phyloP scores from a whole-genome alignment of 2,113 vertebrate genomes.

The Hippocampus zosterae region DNA sequence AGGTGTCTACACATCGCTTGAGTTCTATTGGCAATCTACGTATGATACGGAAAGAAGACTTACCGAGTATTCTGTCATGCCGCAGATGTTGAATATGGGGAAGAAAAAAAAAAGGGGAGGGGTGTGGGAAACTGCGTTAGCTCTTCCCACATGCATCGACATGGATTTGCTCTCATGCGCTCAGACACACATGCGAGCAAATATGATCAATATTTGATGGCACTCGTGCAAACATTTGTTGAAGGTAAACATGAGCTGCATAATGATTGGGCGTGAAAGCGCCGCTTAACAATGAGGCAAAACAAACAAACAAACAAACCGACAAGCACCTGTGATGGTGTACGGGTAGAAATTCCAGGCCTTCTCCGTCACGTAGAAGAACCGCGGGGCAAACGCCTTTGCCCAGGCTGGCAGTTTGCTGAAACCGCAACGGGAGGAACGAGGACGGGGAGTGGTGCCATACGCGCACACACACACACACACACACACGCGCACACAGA shows the following conservation, averaged over 20 bases:
- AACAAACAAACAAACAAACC: conserved; percentile 18
- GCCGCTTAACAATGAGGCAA: conserved; percentile 8
- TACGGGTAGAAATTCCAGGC: conserved; percentile 81
- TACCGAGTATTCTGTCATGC: conserved; percentile 74
- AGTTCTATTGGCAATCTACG: too few species aligned
- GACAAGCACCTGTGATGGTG: conserved; percentile 73
- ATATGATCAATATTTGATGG: conserved; percentile 42
- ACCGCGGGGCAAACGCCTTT: conserved; percentile 68
- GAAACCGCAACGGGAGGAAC: conserved; percentile 20
- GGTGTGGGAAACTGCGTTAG: conserved; percentile 40
- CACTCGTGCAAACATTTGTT: conserved; percentile 32
- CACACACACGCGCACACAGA: background rate
- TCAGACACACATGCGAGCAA: background rate
- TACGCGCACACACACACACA: background rate
- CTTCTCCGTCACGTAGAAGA: conserved; percentile 78
- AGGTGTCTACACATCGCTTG: too few species aligned
- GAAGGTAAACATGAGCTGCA: conserved; percentile 35
- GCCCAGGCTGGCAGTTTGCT: conserved; percentile 77
- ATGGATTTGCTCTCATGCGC: conserved; percentile 11
- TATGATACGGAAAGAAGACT: conserved; percentile 45
- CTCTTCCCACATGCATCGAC: conserved; percentile 43
- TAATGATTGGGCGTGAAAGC: conserved; percentile 29
- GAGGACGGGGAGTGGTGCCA: conserved; percentile 6
- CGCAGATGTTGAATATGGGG: conserved; percentile 42
- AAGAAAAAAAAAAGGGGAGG: conserved; percentile 9